Base-by-base conservation (phyloP, 1,140 invertebrate genomes). In the Drosophila ohnishii region DNA sequence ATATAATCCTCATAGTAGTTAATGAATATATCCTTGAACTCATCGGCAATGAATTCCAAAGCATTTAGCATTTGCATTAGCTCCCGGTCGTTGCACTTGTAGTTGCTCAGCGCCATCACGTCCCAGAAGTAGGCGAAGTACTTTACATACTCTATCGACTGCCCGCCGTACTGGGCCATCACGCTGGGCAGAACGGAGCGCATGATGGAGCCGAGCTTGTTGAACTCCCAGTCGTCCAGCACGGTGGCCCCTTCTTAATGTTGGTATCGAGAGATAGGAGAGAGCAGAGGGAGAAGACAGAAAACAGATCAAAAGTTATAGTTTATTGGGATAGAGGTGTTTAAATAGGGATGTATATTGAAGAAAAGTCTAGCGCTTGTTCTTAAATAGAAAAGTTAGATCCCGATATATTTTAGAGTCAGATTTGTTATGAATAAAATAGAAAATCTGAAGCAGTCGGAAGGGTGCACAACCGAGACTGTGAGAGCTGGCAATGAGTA, bases 1-100 rank as follows among this genome's bases (percentile, higher is more conserved):
- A 86, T 86, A 63, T 78, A 84, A 59, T 86, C 80, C 57, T 86
- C 82, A 56, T 86, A 86, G 50, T 86, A 86, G 65, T 86, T 86
- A 48, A 86, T 86, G 70, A 86, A 86, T 51, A 86, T 84, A 56
- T 86, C 82, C 70, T 86, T 86, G 53, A 72, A 86, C 56, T 86
- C 82, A 56, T 86, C 82, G 35, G 82, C 73, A 16, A 86, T 86
- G 47, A 78, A 86, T 66, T 86, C 82, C 61, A 86, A 78, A n/a
- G 82, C 82, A 37, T 86, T 79, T 40, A 86, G 63, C 82, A 86
- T 86, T 69, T 86, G 82, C 80, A 86, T 86, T 35, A 86, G 61
- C 73, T 86, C 82, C 34, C 80, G 72, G 57, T 86, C 82, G 34
- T 78, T 80, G 58, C 82, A 86, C 47, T 83, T 84, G 48, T 86